Base-by-base conservation (phyloP, 2,797 vertebrate genomes). In the Iguana delicatissima region DNA sequence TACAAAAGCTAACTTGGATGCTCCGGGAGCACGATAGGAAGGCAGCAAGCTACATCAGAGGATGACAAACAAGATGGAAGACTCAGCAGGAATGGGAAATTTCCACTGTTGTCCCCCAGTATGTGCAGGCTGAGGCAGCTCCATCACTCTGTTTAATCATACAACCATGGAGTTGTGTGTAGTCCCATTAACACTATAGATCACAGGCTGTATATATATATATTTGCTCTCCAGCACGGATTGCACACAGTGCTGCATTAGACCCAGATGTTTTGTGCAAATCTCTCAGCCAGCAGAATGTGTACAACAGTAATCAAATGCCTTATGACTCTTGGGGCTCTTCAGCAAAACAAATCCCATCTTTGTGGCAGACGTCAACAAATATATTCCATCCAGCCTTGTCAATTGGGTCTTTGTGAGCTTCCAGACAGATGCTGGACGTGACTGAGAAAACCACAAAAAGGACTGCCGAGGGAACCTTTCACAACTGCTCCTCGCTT, bases 401-500 rank as follows among this genome's bases (percentile, higher is more conserved):
- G 8, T 12, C 4, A 22, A 13, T 14, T 6, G n/a, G n/a, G 32
- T 38, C 26, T 38, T 24, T 16, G 52, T 0, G 13, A 62, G 59
- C 2, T 16, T 79, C 38, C 12, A 29, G 57, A 1, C 9, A 10
- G n/a, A 12, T 7, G 6, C 80, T 20, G 74, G 35, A 18, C 29
- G 20, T 50, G 57, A 38, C 18, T 16, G 32, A 0, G 18, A 46
- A 62, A 1, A 2, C 16, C 18, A 7, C 72, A 38, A 38, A 72
- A 74, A 38, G 38, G 32, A 46, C 20, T 1, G 8, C 35, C 20
- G 62, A 18, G 29, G 29, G 42, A 46, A 18, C 38, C 6, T 2
- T 13, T 88, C 64, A 91, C 46, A 91, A 29, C 18, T 77, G 77
- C 26, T 89, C 83, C 72, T 89, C 91, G 0, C 18, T 82, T 69